phyloP scores from a whole-genome alignment of 2,113 vertebrate species.

The Kryptolebias marmoratus region DNA sequence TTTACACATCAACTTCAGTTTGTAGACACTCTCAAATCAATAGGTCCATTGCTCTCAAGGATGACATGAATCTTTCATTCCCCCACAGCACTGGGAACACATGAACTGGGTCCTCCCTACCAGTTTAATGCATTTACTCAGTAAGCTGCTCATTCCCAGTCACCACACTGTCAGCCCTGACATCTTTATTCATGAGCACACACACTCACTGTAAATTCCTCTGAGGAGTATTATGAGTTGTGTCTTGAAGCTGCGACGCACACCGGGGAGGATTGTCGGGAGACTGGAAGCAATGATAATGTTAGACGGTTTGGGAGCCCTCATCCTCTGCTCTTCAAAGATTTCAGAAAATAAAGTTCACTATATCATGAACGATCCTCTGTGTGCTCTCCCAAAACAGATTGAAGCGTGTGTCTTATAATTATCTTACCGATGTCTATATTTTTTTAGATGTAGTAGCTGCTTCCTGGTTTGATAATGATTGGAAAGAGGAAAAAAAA shows the following conservation, averaged over 20 bases:
- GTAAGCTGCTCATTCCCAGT: slow-evolving; percentile 76
- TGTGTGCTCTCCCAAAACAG: slow-evolving; percentile 15
- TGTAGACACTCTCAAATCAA: slow-evolving; percentile 55
- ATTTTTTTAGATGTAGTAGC: slow-evolving; percentile 51
- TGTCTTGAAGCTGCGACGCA: slow-evolving; percentile 62
- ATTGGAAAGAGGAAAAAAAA: slow-evolving; percentile 40
- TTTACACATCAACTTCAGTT: slow-evolving; percentile 47
- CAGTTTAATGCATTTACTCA: slow-evolving; percentile 74
- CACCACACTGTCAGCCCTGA: slow-evolving; percentile 67
- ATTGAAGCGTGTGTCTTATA: slow-evolving; percentile 46
- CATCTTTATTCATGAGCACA: slow-evolving; percentile 81
- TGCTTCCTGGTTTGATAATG: slow-evolving; percentile 49
- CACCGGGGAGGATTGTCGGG: slow-evolving; percentile 56
- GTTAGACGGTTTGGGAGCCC: slow-evolving; percentile 33
- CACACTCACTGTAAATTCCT: slow-evolving; percentile 66
- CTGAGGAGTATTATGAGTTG: slow-evolving; percentile 73
- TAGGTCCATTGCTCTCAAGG: slow-evolving; percentile 51
- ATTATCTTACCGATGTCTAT: slow-evolving; percentile 56
- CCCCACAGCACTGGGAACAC: slow-evolving; percentile 36
- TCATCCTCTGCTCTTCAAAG: slow-evolving; percentile 48
- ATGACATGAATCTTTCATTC: slow-evolving; percentile 71
- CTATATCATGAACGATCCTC: slow-evolving; percentile 33
- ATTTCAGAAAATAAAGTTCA: slow-evolving; percentile 18
- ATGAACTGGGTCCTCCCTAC: slow-evolving; percentile 56
- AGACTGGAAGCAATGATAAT: slow-evolving; percentile 43